Evolutionary conservation across 30 jellyfish, hydroid and myxozoan species (phyloP), one percentile per base, ranked within the genome.

Genomic region (Pseudorhiza aurosa): DNA sequence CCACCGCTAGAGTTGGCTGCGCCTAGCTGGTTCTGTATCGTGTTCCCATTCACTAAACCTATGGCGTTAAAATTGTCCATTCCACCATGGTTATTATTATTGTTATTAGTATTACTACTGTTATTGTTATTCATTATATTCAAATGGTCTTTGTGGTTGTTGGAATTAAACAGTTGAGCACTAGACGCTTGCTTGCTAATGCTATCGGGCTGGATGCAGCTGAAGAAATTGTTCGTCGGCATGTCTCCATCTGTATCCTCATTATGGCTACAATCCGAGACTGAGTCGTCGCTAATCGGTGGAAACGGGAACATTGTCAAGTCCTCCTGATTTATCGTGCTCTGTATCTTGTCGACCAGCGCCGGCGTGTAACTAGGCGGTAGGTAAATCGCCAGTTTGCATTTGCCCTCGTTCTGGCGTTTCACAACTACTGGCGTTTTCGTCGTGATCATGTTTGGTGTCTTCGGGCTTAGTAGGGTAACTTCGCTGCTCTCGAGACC

Each of bases 291-390:
- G 27, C 87, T 70, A 8, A 82, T 76, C 2, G 95, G 95, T 46
- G 95, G 95, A 42, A 85, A 85, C 8, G 96, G 96, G 63, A 85
- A 85, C 96, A 85, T 85, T 15, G 96, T 85, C 65, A 85, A 32
- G 18, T 85, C 96, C 40, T 85, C 88, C 29, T 75, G 73, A 15
- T 77, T 45, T 1, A 85, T 58, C 55, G 89, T 85, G 76, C 87
- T 85, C 35, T 72, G 81, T 7, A 85, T 74, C 72, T 74, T 35
- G 19, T 85, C 96, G 17, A 85, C 86, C 50, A 85, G 67, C 32
- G 96, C 96, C 40, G 96, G 96, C 55, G 96, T 85, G 81, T 74
- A 85, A 56, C 96, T 63, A 56, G 96, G 96, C 42, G 96, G 96
- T 6, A 74, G 81, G 44, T 85, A 85, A 37, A 85, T 75, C 42